A percentile compares a stretch with the other conserved stretches of the same genome.
Conservation (phyloP, 2,888 invertebrate species). For the Agapetus fuscipes region DNA sequence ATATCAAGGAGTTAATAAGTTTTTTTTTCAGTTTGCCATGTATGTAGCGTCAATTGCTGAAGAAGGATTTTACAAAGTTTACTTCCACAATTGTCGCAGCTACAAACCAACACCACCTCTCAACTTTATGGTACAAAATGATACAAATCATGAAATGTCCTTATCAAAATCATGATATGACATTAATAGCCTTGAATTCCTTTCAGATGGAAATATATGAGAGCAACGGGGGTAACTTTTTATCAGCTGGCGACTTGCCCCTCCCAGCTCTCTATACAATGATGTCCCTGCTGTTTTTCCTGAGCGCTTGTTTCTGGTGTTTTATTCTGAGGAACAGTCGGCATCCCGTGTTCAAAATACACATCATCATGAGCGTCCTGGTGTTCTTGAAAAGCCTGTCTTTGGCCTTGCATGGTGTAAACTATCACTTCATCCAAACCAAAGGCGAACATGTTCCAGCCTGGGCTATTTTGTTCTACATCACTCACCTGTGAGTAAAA, state of each 20-base stretch:
- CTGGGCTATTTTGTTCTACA: constrained; percentile 96
- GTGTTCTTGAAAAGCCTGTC: constrained; percentile 89
- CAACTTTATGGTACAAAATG: constrained; percentile 68
- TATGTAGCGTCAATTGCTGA: constrained; percentile 64
- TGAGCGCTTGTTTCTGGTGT: constrained; percentile 89
- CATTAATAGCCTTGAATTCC: background rate
- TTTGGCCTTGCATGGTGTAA: constrained; percentile 88
- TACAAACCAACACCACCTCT: constrained; percentile 44
- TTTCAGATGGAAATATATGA: constrained; percentile 77
- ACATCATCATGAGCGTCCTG: constrained; percentile 91
- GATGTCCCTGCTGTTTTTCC: constrained; percentile 81
- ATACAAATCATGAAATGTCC: too few relatives aligned
- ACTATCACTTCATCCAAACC: constrained; percentile 88
- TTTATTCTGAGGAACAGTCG: constrained; percentile 75
- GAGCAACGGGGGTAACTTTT: constrained; percentile 72
- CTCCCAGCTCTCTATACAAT: constrained; percentile 85
- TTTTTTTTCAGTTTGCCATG: constrained; percentile 61
- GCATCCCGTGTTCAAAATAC: constrained; percentile 86
- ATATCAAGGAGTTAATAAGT: too few relatives aligned
- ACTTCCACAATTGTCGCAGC: constrained; percentile 89
- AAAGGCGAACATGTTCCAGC: constrained; percentile 91
- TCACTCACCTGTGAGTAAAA: constrained; percentile 83
- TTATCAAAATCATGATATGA: too few relatives aligned
- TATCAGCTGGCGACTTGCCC: constrained; percentile 96
- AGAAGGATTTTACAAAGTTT: constrained; percentile 89